Evolutionary conservation across 2,113 vertebrate species (phyloP).

Genomic region (Cephalopterus ornatus): DNA sequence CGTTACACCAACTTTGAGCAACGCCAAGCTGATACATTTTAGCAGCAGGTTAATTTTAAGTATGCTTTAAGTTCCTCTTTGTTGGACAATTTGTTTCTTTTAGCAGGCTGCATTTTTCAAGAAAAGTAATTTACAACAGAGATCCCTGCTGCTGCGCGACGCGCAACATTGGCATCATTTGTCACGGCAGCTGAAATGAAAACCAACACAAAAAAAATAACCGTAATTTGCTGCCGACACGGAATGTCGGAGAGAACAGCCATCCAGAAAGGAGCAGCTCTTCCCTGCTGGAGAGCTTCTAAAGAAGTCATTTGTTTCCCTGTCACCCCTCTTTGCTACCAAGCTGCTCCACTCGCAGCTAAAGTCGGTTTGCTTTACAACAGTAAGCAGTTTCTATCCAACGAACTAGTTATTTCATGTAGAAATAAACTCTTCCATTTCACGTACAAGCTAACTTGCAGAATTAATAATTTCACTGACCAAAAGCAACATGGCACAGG

Average conservation of each 20-base stretch:
- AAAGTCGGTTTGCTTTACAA: not conserved
- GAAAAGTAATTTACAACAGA: not conserved
- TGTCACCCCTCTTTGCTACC: not conserved
- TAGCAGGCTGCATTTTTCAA: not conserved
- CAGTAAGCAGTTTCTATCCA: not conserved
- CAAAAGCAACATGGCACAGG: not conserved
- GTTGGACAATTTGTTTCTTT: not conserved
- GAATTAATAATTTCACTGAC: not conserved
- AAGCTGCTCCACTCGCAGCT: not conserved
- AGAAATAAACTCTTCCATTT: not conserved
- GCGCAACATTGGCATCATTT: not conserved
- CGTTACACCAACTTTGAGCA: not conserved
- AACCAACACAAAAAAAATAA: not conserved
- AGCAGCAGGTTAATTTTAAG: not conserved
- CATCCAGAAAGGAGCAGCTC: not conserved
- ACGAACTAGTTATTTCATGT: not conserved
- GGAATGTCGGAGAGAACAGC: not conserved
- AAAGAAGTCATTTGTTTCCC: not conserved
- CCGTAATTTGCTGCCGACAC: not conserved
- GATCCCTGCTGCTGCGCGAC: rapidly evolving
- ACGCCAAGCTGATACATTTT: not conserved
- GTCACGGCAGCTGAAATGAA: not conserved
- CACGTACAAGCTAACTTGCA: not conserved
- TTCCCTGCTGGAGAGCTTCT: not conserved
- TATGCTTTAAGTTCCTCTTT: not conserved